phyloP scores from a whole-genome alignment of 2,797 vertebrate species.

The Uromys caudimaculatus region DNA sequence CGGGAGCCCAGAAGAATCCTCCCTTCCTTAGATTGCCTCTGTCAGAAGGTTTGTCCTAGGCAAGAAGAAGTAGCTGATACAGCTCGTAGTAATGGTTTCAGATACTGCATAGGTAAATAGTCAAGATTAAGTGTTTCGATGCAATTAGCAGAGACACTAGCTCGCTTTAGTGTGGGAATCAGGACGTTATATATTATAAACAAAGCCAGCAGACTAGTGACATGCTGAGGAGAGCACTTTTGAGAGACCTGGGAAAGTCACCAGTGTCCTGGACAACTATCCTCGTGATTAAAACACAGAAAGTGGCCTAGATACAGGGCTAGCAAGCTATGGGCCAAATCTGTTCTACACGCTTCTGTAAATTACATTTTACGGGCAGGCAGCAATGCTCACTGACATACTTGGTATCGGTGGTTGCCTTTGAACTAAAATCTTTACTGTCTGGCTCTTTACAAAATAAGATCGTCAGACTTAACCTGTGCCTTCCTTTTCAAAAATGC shows the following conservation, averaged over 20 bases:
- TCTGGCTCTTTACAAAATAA: slow-evolving; percentile 14
- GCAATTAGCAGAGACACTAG: neutral
- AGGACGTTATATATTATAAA: neutral
- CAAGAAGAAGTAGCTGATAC: neutral
- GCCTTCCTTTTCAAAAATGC: neutral
- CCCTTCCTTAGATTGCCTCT: neutral
- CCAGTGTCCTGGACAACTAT: neutral
- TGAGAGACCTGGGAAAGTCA: neutral
- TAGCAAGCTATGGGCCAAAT: neutral
- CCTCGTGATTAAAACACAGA: neutral
- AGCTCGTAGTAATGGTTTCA: neutral
- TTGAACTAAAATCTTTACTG: slow-evolving; percentile 22
- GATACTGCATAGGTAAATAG: neutral
- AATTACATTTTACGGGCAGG: neutral
- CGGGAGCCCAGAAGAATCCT: neutral
- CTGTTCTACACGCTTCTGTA: neutral
- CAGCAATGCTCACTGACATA: neutral
- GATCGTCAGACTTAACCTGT: neutral
- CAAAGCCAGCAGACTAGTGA: neutral
- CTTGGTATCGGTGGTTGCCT: neutral
- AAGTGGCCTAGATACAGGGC: neutral
- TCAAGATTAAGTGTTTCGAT: neutral
- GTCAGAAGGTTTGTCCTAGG: neutral
- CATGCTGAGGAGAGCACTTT: neutral
- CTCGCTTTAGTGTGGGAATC: neutral